These are phyloP conservation scores for Paracanthobrama guichenoti DNA, from an alignment of 2,113 vertebrate species.

Conservation along the genomic window DNA sequence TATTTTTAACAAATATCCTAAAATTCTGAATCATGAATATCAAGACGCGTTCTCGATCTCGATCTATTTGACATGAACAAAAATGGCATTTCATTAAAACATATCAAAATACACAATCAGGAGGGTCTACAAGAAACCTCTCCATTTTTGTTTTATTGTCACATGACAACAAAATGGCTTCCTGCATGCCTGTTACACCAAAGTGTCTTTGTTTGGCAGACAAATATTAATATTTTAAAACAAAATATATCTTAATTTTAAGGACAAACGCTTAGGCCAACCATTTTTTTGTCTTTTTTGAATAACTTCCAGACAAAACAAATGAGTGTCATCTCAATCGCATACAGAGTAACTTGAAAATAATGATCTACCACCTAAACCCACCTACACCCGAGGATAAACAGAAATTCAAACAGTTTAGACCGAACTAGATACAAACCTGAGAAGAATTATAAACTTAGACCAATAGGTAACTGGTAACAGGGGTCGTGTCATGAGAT, in stretches of 20 bases:
- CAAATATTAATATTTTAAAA: background rate
- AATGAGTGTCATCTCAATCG: background rate
- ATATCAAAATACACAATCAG: background rate
- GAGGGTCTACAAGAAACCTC: background rate
- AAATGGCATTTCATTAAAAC: background rate
- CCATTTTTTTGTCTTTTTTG: background rate
- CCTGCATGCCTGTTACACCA: background rate
- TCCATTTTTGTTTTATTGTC: background rate
- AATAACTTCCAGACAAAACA: background rate
- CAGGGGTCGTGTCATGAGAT: background rate
- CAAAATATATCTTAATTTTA: too few species aligned
- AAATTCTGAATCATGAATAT: background rate
- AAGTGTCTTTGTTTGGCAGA: background rate
- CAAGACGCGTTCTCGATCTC: background rate
- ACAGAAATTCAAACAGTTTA: background rate
- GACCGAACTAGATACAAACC: background rate
- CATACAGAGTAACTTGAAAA: background rate
- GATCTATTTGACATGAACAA: background rate
- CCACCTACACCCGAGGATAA: background rate
- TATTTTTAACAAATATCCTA: background rate
- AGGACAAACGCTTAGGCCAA: too few species aligned
- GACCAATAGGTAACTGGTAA: background rate
- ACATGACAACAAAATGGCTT: constrained; percentile 4
- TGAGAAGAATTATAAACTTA: background rate
- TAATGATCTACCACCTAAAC: background rate